phyloP scores from a whole-genome alignment of 2,888 invertebrate species.

The Mythimna loreyi region DNA sequence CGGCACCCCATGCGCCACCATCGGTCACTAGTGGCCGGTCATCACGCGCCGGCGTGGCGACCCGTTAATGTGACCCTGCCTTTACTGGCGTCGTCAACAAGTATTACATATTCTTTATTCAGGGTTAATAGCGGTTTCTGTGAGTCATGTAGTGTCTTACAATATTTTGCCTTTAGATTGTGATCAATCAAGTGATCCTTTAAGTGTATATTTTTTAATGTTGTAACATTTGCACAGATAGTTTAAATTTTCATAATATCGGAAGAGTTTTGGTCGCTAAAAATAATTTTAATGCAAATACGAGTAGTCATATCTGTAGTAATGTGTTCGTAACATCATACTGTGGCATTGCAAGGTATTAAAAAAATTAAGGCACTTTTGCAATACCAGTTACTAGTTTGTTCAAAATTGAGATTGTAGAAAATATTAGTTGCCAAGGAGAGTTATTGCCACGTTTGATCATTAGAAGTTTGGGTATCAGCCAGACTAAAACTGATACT shows the following conservation, averaged over 20 bases:
- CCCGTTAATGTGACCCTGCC: conserved; percentile 34
- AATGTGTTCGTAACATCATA: conserved; percentile 17
- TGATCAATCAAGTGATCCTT: conserved; percentile 20
- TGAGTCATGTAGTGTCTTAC: conserved; percentile 52
- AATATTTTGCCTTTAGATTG: conserved; percentile 52
- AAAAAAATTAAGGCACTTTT: conserved; percentile 1
- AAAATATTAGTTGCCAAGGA: conserved; percentile 18
- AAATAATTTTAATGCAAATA: conserved; percentile 18
- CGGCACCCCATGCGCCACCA: conserved; percentile 14
- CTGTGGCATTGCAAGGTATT: conserved; percentile 42
- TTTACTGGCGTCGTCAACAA: conserved; percentile 29
- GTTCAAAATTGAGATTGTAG: neutral
- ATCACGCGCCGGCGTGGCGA: conserved; percentile 2
- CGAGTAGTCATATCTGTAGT: conserved; percentile 12
- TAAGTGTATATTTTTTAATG: conserved; percentile 25
- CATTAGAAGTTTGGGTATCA: conserved; percentile 1
- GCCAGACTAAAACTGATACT: conserved; percentile 13
- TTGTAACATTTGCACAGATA: conserved; percentile 25
- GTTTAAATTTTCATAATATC: conserved; percentile 5
- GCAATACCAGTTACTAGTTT: too few species aligned
- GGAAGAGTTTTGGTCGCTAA: conserved; percentile 6
- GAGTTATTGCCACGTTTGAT: conserved; percentile 16
- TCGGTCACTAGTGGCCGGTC: conserved; percentile 8
- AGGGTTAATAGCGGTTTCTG: conserved; percentile 54
- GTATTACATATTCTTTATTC: conserved; percentile 53